A percentile compares a stretch with the other conserved stretches of the same genome.
Conservation (phyloP, 2,888 invertebrate genomes). For the Cephonodes hylas region DNA sequence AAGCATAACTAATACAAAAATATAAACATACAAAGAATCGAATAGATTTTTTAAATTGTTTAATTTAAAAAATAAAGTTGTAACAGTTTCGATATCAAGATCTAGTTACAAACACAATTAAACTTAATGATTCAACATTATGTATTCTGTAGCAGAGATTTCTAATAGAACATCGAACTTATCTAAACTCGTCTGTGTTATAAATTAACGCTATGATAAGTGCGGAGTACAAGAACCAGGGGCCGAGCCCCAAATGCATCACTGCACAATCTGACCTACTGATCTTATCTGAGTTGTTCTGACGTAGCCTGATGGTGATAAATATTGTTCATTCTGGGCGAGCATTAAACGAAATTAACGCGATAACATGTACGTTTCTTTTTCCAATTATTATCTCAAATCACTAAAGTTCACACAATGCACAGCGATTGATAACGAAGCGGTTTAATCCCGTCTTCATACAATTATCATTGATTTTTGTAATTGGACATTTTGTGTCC, state of each 20-base stretch:
- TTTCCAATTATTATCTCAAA: background rate
- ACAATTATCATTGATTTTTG: background rate
- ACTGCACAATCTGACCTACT: slow-evolving; percentile 10
- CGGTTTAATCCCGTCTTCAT: background rate
- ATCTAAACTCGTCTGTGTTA: background rate
- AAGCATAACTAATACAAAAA: too few species aligned
- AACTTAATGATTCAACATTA: background rate
- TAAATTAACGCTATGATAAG: background rate
- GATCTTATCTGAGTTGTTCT: slow-evolving; percentile 2
- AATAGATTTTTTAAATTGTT: too few species aligned
- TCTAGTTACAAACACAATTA: too few species aligned
- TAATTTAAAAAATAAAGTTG: too few species aligned
- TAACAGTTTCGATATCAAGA: too few species aligned
- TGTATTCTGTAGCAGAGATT: background rate
- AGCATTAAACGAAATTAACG: background rate
- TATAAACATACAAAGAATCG: too few species aligned
- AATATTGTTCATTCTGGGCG: slow-evolving; percentile 5
- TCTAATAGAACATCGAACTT: background rate
- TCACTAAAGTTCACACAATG: background rate
- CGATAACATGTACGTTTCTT: background rate
- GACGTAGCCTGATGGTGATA: slow-evolving; percentile 13
- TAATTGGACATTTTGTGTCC: background rate
- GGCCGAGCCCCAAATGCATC: background rate
- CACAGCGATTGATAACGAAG: background rate
- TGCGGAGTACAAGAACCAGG: background rate